phyloP scores from a whole-genome alignment of 2,797 vertebrate genomes.

The Oryzias sinensis region DNA sequence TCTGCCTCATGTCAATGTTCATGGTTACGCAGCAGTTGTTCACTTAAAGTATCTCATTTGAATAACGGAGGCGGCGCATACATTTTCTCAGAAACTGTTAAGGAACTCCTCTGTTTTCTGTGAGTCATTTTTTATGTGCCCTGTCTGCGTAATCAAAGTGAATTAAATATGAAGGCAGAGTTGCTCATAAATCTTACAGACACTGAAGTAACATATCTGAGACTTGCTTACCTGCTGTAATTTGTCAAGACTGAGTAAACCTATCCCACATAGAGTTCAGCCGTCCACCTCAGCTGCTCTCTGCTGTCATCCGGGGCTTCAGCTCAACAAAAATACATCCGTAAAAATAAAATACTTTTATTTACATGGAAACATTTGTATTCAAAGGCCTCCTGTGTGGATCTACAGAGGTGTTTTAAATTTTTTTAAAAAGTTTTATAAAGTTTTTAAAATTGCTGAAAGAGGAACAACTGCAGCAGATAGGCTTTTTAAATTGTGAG shows the following conservation, averaged over 20 bases:
- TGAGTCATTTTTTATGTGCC: conserved; percentile 51
- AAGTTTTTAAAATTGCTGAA: too few species aligned
- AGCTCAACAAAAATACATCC: conserved; percentile 30
- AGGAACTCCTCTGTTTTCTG: conserved; percentile 56
- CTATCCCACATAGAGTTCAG: conserved; percentile 26
- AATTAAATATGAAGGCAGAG: conserved; percentile 60
- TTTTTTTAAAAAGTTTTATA: too few species aligned
- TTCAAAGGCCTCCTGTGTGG: too few species aligned
- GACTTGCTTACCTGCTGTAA: conserved; percentile 69
- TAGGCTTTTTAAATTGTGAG: too few species aligned
- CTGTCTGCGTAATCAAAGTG: conserved; percentile 56
- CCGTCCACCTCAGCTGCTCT: conserved; percentile 33
- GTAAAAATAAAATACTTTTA: too few species aligned
- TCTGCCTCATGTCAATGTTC: conserved; percentile 53
- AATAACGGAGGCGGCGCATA: conserved; percentile 59
- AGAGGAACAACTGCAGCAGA: too few species aligned
- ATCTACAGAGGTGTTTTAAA: too few species aligned
- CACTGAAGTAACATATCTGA: conserved; percentile 61
- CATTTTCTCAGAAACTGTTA: conserved; percentile 65
- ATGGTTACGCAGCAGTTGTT: conserved; percentile 61
- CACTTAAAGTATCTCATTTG: conserved; percentile 63
- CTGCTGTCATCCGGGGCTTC: conserved; percentile 25
- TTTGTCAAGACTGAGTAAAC: conserved; percentile 60
- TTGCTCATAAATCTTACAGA: conserved; percentile 69
- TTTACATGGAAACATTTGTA: too few species aligned